These are phyloP conservation scores for Bombus sibiricus DNA, from an alignment of 1,140 invertebrate species.

Conservation along the genomic window DNA sequence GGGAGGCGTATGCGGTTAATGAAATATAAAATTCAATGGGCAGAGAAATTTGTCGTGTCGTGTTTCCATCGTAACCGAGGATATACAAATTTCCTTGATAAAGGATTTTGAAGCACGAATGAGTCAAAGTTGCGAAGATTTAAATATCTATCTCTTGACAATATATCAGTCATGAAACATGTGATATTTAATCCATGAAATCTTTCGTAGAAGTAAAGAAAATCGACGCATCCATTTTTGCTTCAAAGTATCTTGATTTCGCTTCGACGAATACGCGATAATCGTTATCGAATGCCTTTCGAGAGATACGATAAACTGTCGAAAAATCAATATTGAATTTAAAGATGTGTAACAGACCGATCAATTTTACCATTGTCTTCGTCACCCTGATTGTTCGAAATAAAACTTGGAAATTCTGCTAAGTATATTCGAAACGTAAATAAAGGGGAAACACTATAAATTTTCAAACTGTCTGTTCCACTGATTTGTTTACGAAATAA, in stretches of 20 bases:
- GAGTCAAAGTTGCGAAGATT: background rate
- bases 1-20: constrained; percentile 39
- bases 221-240: constrained; percentile 6
- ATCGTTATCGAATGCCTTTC: constrained; percentile 16
- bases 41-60: constrained; percentile 58
- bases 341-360: background rate
- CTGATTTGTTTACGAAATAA: constrained; percentile 20
- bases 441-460: constrained; percentile 49
- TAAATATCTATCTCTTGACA: background rate
- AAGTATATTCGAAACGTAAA: constrained; percentile 38
- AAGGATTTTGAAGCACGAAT: constrained; percentile 31
- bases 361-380: constrained; percentile 25
- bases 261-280: background rate
- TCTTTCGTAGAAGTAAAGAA: background rate
- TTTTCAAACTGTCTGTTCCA: constrained; percentile 31
- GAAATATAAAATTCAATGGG: constrained; percentile 71
- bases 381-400: constrained; percentile 27
- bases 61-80: constrained; percentile 28
- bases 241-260: constrained; percentile 11
- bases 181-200: background rate
- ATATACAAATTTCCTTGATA: background rate
- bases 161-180: too few relatives aligned
- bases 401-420: constrained; percentile 19
- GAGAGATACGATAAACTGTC: background rate
- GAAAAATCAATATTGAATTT: constrained; percentile 14